phyloP scores from a whole-genome alignment of 2,797 vertebrate species.

The Heterohyrax brucei region DNA sequence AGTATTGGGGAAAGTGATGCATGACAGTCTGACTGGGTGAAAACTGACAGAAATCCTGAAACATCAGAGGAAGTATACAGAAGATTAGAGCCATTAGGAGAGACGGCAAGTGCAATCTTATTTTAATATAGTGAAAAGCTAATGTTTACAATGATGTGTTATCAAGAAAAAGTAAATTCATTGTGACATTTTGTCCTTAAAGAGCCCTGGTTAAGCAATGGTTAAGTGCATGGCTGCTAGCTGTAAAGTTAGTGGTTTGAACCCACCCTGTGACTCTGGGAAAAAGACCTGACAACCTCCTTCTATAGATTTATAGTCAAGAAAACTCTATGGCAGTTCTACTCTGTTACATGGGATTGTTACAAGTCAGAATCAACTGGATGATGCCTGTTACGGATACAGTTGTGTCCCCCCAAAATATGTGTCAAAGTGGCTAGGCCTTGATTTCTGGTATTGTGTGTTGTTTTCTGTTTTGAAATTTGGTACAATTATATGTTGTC shows the following conservation, averaged over 20 bases:
- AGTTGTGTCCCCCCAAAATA: too few relatives aligned
- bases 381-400: not conserved
- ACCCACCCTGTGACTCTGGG: not conserved
- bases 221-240: not conserved
- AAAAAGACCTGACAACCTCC: not conserved
- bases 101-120: not conserved
- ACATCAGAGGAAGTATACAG: not conserved
- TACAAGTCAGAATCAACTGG: not conserved
- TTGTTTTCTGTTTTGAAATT: too few relatives aligned
- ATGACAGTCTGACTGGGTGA: not conserved
- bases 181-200: not conserved
- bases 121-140: not conserved
- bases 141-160: not conserved
- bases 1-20: not conserved
- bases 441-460: too few relatives aligned
- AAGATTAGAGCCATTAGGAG: fast-evolving
- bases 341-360: not conserved
- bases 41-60: not conserved
- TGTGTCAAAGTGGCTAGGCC: too few relatives aligned
- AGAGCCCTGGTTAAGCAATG: not conserved
- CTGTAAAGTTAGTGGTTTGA: too few relatives aligned
- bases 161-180: not conserved
- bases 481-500: too few relatives aligned
- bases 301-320: not conserved
- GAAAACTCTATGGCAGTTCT: not conserved